Evolutionary conservation across 2,888 invertebrate species (phyloP).

Genomic region (Trichogramma evanescens): DNA sequence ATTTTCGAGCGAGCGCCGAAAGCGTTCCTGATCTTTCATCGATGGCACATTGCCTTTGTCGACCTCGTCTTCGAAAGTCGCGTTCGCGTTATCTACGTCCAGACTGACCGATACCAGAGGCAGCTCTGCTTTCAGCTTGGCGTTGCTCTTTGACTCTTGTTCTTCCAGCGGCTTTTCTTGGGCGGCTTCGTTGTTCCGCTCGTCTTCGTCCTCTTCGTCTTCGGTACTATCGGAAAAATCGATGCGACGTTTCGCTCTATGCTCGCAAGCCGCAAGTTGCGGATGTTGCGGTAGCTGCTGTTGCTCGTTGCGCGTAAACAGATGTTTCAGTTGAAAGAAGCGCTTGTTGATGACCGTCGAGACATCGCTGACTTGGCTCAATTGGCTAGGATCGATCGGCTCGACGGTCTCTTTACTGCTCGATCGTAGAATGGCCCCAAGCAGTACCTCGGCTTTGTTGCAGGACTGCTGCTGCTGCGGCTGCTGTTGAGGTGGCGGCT

Average conservation of each 20-base stretch:
- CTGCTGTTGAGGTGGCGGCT: background rate
- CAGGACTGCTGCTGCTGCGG: background rate
- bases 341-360: conserved; percentile 37
- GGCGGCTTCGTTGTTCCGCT: background rate
- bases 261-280: background rate
- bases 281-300: conserved; percentile 11
- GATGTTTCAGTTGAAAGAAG: conserved; percentile 35
- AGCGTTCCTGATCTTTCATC: conserved; percentile 64
- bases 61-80: conserved; percentile 30
- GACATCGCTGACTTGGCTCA: conserved; percentile 20
- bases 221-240: conserved; percentile 25
- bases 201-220: background rate
- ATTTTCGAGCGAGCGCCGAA: conserved; percentile 67
- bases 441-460: conserved; percentile 52
- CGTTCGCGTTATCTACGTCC: background rate
- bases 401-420: conserved; percentile 38
- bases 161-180: background rate
- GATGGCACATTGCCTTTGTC: conserved; percentile 56
- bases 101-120: conserved; percentile 3
- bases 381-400: background rate
- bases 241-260: conserved; percentile 30
- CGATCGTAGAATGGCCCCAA: conserved; percentile 53
- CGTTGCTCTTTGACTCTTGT: background rate
- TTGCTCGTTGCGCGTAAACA: conserved; percentile 39
- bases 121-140: background rate